Conservation (phyloP, 2,888 invertebrate genomes). For the Charanyca ferruginea region DNA sequence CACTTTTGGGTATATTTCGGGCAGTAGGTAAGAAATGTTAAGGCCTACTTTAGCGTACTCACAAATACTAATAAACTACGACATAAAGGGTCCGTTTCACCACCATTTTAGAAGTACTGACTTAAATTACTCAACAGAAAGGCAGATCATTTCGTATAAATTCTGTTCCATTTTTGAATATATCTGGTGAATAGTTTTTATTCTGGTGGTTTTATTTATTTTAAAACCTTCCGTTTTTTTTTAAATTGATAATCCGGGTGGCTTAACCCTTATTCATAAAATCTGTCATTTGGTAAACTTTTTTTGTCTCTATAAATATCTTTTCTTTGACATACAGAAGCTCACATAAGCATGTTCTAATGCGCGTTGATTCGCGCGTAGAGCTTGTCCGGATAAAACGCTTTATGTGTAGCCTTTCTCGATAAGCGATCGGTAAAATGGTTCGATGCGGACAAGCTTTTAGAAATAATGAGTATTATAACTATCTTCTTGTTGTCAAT, state of each 20-base stretch:
- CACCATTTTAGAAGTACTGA: no score
- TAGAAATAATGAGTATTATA: constrained; percentile 1
- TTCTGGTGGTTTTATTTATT: not conserved
- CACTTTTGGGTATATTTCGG: constrained; percentile 31
- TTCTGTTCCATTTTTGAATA: no score
- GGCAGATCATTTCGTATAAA: no score
- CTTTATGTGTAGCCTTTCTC: constrained; percentile 21
- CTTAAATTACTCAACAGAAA: no score
- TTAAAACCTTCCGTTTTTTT: not conserved
- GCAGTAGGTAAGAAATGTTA: constrained; percentile 11
- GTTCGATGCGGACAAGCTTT: constrained; percentile 12
- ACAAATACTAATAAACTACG: no score
- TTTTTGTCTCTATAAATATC: constrained; percentile 18
- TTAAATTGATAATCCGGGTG: not conserved
- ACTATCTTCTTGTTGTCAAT: not conserved
- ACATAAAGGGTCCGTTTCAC: no score
- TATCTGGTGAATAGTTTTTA: no score
- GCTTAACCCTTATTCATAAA: not conserved
- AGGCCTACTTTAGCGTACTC: constrained; percentile 13
- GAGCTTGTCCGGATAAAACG: constrained; percentile 37
- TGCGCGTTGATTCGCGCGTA: constrained; percentile 33
- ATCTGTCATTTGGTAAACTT: constrained; percentile 5
- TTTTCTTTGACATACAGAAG: constrained; percentile 44
- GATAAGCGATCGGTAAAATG: constrained; percentile 32
- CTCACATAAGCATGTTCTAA: constrained; percentile 35